phyloP scores from a whole-genome alignment of 1,140 invertebrate species.

The Scaptomyza pallida region DNA sequence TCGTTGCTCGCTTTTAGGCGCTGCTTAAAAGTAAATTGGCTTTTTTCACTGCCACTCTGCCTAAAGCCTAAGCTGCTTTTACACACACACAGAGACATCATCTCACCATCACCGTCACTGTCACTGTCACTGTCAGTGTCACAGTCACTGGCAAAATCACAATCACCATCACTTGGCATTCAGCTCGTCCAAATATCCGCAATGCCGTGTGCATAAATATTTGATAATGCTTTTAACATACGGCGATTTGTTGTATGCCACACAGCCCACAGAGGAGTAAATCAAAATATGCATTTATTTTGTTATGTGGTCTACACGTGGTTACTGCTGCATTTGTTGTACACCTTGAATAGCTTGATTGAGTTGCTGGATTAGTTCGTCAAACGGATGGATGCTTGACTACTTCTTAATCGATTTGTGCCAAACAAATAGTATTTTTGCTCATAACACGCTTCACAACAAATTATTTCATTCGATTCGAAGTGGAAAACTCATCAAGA shows the following conservation, averaged over 20 bases:
- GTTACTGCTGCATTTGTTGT: conserved; percentile 4
- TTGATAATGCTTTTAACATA: conserved; percentile 65
- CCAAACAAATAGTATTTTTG: neutral
- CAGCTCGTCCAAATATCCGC: conserved; percentile 64
- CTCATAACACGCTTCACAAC: neutral
- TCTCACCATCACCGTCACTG: conserved; percentile 15
- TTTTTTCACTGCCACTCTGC: conserved; percentile 33
- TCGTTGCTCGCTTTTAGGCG: conserved; percentile 39
- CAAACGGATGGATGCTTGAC: conserved; percentile 3
- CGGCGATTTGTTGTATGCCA: conserved; percentile 33
- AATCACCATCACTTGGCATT: conserved; percentile 31
- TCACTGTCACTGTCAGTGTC: conserved; percentile 19
- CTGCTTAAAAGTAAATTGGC: conserved; percentile 46
- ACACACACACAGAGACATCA: conserved; percentile 25
- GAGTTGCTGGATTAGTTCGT: conserved; percentile 23
- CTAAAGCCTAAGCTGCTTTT: conserved; percentile 48
- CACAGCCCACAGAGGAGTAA: conserved; percentile 27
- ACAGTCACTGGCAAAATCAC: conserved; percentile 3
- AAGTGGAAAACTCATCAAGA: neutral
- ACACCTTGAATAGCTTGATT: conserved; percentile 23
- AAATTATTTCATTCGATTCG: neutral
- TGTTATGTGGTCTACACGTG: conserved; percentile 21
- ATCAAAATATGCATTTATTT: conserved; percentile 33
- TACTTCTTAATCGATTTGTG: conserved; percentile 20
- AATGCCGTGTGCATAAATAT: conserved; percentile 78